These are phyloP conservation scores for Peucedramus taeniatus DNA, from an alignment of 2,113 vertebrate species.

Conservation along the genomic window DNA sequence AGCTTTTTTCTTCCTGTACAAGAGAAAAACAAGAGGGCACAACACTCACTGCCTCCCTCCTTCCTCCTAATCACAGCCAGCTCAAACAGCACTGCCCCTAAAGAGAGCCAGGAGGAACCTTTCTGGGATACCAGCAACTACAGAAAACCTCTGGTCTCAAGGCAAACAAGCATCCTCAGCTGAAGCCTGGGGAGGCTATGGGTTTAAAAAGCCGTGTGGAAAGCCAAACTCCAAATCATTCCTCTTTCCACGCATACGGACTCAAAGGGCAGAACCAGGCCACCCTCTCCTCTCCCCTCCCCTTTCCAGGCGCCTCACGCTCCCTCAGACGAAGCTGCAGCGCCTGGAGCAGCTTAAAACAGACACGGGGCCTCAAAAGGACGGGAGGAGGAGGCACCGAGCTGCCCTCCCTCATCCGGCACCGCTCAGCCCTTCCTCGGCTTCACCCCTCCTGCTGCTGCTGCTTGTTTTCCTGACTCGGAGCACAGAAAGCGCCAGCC, in stretches of 20 bases:
- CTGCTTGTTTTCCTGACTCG: background rate
- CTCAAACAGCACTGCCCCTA: background rate
- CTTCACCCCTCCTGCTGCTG: background rate
- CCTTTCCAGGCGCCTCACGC: background rate
- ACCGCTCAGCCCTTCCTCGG: background rate
- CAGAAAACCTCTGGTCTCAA: background rate
- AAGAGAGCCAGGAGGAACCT: background rate
- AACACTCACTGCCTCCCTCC: background rate
- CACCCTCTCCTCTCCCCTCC: background rate
- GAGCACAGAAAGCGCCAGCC: background rate
- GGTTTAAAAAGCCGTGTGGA: background rate
- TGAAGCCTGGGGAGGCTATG: background rate
- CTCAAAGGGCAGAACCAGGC: constrained; percentile 20
- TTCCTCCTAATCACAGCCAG: constrained; percentile 20
- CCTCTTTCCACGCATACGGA: background rate
- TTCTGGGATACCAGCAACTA: background rate
- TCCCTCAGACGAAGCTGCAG: background rate
- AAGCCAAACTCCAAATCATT: background rate
- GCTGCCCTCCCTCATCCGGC: background rate
- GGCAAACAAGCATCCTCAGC: constrained; percentile 37
- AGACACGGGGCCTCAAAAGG: background rate
- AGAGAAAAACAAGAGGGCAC: constrained; percentile 58
- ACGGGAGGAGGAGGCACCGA: background rate
- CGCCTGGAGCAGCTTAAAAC: constrained; percentile 18
- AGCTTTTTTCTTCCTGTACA: constrained; percentile 33